Base-by-base conservation (phyloP, 2,113 vertebrate species). In the Herpetotheres cachinnans region DNA sequence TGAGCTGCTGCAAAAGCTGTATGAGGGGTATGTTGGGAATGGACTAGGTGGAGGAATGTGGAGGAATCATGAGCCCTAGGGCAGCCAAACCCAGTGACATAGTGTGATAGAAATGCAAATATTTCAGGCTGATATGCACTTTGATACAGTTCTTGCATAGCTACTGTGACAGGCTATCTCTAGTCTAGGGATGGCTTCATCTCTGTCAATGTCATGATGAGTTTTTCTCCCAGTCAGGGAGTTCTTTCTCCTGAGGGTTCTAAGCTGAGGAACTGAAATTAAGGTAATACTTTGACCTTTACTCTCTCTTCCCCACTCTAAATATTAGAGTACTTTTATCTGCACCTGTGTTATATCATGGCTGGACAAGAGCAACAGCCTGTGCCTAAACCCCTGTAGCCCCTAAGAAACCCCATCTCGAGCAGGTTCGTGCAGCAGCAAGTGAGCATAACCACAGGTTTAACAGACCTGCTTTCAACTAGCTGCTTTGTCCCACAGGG, bases 1-100 rank as follows among this genome's bases (percentile, higher is more conserved):
- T 70, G 19, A 69, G 22, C 6, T 67, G 6, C 16, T 59, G 16
- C 27, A 77, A 54, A 54, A 73, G 4, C 13, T 49, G 18, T 32
- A 14, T 16, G 50, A 73, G 11, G 30, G 40, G 1, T 32, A 27
- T 25, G 19, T 34, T 69, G 30, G 24, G 27, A 69, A 46, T 6
- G 7, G 30, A 36, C 10, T 38, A 34, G 22, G 17, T 47, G 21
- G 52, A 76, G 9, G 18, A 70, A 85, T 4, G 29, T 11, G 16
- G 17, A 80, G 29, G n/a, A 56, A 54, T 19, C 26, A 10, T 24
- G 38, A 94, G 20, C 18, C 30, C 17, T 27, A 40, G 16, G 18
- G 19, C 24, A 54, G 36, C 9, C 27, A 82, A 73, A 62, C 9
- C 3, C 11, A 55, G 26, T 27, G 30, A 20, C 0, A 0, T 7